Conservation (phyloP, 2,888 invertebrate genomes). For the Polia nebulosa region DNA sequence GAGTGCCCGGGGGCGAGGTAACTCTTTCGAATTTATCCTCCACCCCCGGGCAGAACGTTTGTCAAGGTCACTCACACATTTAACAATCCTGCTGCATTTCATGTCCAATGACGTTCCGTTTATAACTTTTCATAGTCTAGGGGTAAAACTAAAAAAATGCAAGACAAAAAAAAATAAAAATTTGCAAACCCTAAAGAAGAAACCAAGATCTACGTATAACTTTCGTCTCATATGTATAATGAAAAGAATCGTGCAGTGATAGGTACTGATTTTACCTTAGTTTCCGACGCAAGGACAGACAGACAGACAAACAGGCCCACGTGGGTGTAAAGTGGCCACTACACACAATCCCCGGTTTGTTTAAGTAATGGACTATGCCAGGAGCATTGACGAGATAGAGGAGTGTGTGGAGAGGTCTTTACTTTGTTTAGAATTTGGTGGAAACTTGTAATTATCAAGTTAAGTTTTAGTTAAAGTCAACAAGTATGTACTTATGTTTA, state of each 20-base stretch:
- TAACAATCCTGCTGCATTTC: too few species aligned
- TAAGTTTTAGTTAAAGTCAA: too few species aligned
- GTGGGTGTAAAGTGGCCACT: slow-evolving; percentile 87
- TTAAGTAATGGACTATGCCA: slow-evolving; percentile 89
- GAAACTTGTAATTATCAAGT: too few species aligned
- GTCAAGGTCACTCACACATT: too few species aligned
- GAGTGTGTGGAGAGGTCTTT: slow-evolving; percentile 64
- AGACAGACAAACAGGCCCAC: slow-evolving; percentile 78
- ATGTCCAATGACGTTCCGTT: too few species aligned
- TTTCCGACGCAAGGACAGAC: slow-evolving; percentile 66
- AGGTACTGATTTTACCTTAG: slow-evolving; percentile 55
- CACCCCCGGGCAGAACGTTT: too few species aligned
- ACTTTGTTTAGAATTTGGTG: not conserved
- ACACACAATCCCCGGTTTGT: slow-evolving; percentile 84
- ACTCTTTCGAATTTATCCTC: too few species aligned
- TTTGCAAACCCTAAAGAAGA: not conserved
- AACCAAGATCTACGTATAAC: not conserved
- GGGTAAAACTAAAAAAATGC: not conserved
- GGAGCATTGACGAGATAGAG: slow-evolving; percentile 71
- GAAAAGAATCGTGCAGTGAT: slow-evolving; percentile 66
- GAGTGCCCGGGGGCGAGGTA: too few species aligned
- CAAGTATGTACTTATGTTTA: too few species aligned
- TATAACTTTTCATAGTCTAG: too few species aligned
- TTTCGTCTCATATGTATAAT: slow-evolving; percentile 58
- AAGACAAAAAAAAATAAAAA: not conserved